phyloP scores from a whole-genome alignment of 2,113 vertebrate species.

The Pelmatolapia mariae region DNA sequence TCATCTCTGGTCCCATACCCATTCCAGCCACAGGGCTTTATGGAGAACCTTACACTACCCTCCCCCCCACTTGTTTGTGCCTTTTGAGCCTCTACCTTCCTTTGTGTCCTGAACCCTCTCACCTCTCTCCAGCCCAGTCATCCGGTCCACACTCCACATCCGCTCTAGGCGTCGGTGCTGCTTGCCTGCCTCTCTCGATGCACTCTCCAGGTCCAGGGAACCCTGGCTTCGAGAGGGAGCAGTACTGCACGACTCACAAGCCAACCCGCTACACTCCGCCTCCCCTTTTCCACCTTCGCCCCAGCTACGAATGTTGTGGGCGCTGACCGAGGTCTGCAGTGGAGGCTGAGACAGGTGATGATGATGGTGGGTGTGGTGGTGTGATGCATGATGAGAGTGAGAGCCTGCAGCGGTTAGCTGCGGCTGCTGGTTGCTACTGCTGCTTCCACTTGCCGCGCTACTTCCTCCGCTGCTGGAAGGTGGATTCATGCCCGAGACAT shows the following conservation, averaged over 20 bases:
- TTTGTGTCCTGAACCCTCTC: conserved; percentile 65
- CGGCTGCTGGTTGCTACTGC: conserved; percentile 31
- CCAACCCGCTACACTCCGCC: conserved; percentile 75
- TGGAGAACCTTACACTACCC: background rate
- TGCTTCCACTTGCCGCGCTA: conserved; percentile 16
- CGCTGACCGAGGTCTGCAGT: conserved; percentile 75
- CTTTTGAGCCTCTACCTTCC: conserved; percentile 53
- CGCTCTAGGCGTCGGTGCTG: conserved; percentile 86
- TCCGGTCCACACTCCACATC: conserved; percentile 89
- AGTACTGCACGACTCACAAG: conserved; percentile 78
- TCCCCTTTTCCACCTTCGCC: conserved; percentile 74
- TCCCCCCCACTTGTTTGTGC: conserved; percentile 9
- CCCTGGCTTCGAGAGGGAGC: conserved; percentile 79
- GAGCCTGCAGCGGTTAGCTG: conserved; percentile 9
- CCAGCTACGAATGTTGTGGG: conserved; percentile 78
- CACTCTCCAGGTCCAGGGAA: conserved; percentile 84
- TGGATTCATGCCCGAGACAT: background rate
- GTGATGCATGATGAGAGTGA: conserved; percentile 51
- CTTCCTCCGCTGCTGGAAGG: conserved; percentile 26
- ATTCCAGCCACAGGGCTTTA: background rate
- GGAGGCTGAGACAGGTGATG: conserved; percentile 73
- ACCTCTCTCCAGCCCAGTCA: conserved; percentile 82
- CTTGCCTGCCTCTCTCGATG: conserved; percentile 75
- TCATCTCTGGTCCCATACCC: conserved; percentile 29
- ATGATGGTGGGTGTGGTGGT: conserved; percentile 64